These are phyloP conservation scores for Achroia grisella DNA, from an alignment of 1,140 invertebrate species.

Conservation along the genomic window DNA sequence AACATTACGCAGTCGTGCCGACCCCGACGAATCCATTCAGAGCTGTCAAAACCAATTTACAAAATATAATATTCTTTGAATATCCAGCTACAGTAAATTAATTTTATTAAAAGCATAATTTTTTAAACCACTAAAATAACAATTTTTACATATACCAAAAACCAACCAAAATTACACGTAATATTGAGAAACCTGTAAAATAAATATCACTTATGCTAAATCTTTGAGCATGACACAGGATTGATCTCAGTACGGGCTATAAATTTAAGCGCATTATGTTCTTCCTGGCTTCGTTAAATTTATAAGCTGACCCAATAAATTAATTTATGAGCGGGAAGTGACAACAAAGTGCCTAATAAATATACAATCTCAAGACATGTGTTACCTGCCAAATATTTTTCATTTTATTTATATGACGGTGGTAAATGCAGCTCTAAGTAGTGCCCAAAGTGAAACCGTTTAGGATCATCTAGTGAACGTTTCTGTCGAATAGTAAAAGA, in stretches of 20 bases:
- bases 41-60: conserved; percentile 42
- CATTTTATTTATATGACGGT: conserved; percentile 25
- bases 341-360: conserved; percentile 57
- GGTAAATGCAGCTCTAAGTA: conserved; percentile 46
- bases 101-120: neutral
- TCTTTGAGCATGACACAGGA: conserved; percentile 10
- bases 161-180: neutral
- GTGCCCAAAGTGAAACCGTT: conserved; percentile 42
- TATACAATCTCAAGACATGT: conserved; percentile 38
- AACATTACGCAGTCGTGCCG: conserved; percentile 66
- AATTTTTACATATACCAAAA: neutral
- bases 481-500: conserved; percentile 54
- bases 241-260: conserved; percentile 22
- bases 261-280: conserved; percentile 42
- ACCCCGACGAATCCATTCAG: conserved; percentile 38
- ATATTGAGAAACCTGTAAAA: neutral
- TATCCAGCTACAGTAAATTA: neutral
- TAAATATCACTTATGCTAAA: conserved; percentile 3
- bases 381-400: conserved; percentile 40
- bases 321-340: conserved; percentile 45
- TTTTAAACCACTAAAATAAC: neutral
- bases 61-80: neutral
- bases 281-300: conserved; percentile 55
- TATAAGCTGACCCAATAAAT: conserved; percentile 53
- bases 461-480: conserved; percentile 49